These are phyloP conservation scores for Drosophila leonis DNA, from an alignment of 2,888 invertebrate genomes.

Conservation along the genomic window DNA sequence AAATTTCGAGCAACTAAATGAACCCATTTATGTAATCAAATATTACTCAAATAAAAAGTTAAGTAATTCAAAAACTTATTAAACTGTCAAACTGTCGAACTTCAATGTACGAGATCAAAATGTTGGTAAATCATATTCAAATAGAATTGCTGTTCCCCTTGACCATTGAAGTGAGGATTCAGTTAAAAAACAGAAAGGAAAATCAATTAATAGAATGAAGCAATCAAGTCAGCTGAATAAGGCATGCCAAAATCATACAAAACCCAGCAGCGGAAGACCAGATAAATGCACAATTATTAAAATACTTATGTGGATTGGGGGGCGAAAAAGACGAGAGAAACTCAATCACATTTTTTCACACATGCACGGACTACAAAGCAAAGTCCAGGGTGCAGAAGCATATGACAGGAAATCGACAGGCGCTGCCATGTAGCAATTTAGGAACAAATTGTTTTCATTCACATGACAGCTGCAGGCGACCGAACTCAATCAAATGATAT, in stretches of 20 bases:
- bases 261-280: slow-evolving; percentile 56
- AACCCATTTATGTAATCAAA: background rate
- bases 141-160: background rate
- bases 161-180: background rate
- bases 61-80: background rate
- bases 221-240: slow-evolving; percentile 51
- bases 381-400: slow-evolving; percentile 1
- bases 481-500: slow-evolving; percentile 52
- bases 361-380: slow-evolving; percentile 17
- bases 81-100: background rate
- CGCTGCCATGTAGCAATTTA: slow-evolving; percentile 67
- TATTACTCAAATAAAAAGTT: background rate
- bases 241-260: slow-evolving; percentile 33
- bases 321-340: background rate
- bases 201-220: slow-evolving; percentile 35
- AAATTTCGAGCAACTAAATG: background rate
- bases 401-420: slow-evolving; percentile 69
- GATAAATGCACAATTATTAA: slow-evolving; percentile 59
- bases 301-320: slow-evolving; percentile 16
- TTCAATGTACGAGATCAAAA: background rate
- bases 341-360: slow-evolving; percentile 22
- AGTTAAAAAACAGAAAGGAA: slow-evolving; percentile 32
- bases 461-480: slow-evolving; percentile 64
- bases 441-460: slow-evolving; percentile 72
- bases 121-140: background rate